Percentiles rank a stretch among this genome's conserved stretches.
These are phyloP conservation scores for Apostichopus californicus DNA, from an alignment of 35 echinoderm and acorn worm species.

Conservation along the genomic window DNA sequence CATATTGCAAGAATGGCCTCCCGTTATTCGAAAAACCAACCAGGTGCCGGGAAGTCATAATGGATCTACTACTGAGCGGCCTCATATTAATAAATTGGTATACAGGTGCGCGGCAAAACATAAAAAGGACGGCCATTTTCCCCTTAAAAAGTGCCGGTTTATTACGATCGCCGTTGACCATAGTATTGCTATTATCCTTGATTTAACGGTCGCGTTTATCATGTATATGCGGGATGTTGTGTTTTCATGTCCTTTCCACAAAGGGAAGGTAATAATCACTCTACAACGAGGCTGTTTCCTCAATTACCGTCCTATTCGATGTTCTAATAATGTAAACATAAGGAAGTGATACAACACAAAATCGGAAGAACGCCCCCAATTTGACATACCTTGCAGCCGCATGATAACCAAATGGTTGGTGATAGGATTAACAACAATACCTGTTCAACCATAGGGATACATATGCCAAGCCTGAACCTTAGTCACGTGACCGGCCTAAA, in stretches of 20 bases:
- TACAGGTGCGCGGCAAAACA: not conserved
- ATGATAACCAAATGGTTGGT: no score
- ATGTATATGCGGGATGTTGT: slow-evolving; percentile 6
- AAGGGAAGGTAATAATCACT: slow-evolving; percentile 29
- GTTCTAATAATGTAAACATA: not conserved
- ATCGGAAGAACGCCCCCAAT: slow-evolving; percentile 1
- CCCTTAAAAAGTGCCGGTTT: not conserved
- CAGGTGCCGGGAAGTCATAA: slow-evolving; percentile 31
- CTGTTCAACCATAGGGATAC: no score
- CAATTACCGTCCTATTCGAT: not conserved
- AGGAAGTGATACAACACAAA: slow-evolving; percentile 25
- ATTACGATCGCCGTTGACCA: not conserved
- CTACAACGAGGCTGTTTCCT: slow-evolving; percentile 16
- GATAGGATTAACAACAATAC: no score
- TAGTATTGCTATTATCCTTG: not conserved
- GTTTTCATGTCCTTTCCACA: slow-evolving; percentile 33
- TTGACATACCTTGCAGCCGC: not conserved
- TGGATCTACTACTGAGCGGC: not conserved
- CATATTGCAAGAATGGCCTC: not conserved
- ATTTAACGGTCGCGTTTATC: slow-evolving; percentile 28
- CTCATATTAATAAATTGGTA: not conserved
- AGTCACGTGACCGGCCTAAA: no score
- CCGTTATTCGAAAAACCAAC: not conserved
- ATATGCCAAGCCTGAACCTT: no score
- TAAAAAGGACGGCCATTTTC: slow-evolving; percentile 20